phyloP scores from a whole-genome alignment of 2,797 vertebrate genomes.

The Corythornis leucogaster region DNA sequence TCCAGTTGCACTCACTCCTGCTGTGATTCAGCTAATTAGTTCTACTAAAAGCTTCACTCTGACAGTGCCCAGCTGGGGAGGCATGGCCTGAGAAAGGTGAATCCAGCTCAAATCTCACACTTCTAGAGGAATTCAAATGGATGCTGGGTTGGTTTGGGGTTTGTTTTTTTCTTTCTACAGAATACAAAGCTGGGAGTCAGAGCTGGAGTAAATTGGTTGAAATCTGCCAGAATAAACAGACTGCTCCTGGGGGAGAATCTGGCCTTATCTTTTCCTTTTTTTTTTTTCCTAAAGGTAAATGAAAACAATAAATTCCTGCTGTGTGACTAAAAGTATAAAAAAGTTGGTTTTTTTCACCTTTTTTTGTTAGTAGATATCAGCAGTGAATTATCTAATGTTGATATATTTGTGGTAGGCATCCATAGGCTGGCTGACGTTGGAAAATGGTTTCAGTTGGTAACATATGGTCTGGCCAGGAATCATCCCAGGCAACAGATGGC shows the following conservation, averaged over 20 bases:
- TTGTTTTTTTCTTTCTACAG: not conserved
- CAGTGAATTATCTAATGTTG: not conserved
- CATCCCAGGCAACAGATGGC: not conserved
- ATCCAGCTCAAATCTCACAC: not conserved
- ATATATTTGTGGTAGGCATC: not conserved
- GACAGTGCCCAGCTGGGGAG: slow-evolving; percentile 34
- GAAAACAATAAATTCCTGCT: slow-evolving; percentile 1
- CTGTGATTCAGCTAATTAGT: slow-evolving; percentile 65
- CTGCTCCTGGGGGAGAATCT: not conserved
- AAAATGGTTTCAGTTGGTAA: not conserved
- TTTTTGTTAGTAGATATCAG: not conserved
- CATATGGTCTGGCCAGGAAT: not conserved
- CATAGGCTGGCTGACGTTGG: not conserved
- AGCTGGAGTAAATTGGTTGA: not conserved
- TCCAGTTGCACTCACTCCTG: slow-evolving; percentile 48
- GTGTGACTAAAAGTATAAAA: not conserved
- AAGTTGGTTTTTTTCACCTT: not conserved
- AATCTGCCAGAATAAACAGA: slow-evolving; percentile 15
- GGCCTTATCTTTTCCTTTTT: not conserved
- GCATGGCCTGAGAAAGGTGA: slow-evolving; percentile 16
- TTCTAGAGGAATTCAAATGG: not conserved
- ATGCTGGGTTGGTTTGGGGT: not conserved
- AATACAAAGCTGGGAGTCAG: not conserved
- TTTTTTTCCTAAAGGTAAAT: not conserved
- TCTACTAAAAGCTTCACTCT: slow-evolving; percentile 43